phyloP scores from a whole-genome alignment of 2,797 vertebrate genomes.

The Centroberyx gerrardi region DNA sequence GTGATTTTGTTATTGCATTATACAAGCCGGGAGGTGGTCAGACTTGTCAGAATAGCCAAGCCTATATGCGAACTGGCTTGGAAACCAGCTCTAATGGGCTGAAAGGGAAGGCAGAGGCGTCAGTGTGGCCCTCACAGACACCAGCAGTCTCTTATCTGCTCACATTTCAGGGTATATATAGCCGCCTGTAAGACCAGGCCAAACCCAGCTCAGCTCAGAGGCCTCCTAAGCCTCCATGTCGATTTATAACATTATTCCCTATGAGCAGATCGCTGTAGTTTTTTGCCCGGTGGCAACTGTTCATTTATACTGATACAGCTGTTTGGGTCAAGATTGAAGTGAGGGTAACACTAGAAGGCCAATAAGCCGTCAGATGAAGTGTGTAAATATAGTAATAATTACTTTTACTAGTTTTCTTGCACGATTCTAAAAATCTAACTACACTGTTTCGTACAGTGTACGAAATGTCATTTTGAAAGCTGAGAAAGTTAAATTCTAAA shows the following conservation, averaged over 20 bases:
- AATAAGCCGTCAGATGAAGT: neutral
- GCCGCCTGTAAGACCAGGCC: conserved; percentile 61
- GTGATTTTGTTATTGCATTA: too few species aligned
- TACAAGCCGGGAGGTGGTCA: conserved; percentile 1
- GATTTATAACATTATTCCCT: conserved; percentile 35
- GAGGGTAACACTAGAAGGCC: neutral
- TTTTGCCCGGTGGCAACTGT: neutral
- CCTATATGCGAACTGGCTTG: conserved; percentile 33
- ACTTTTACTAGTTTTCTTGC: too few species aligned
- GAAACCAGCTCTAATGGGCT: conserved; percentile 30
- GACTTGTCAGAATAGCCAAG: conserved; percentile 30
- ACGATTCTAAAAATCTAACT: too few species aligned
- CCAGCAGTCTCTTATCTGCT: conserved; percentile 79
- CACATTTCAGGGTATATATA: conserved; percentile 87
- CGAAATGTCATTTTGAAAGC: too few species aligned
- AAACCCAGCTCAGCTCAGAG: conserved; percentile 45
- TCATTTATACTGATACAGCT: conserved; percentile 16
- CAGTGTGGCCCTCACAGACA: conserved; percentile 67
- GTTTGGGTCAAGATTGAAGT: conserved; percentile 3
- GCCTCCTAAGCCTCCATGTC: conserved; percentile 31
- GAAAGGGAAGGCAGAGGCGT: conserved; percentile 60
- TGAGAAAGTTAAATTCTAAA: too few species aligned
- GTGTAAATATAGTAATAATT: neutral
- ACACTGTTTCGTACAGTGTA: too few species aligned
- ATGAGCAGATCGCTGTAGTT: neutral